A percentile compares a stretch with the other conserved stretches of the same genome.
phyloP scores from a whole-genome alignment of 2,888 invertebrate genomes.

The Anodontia alba region DNA sequence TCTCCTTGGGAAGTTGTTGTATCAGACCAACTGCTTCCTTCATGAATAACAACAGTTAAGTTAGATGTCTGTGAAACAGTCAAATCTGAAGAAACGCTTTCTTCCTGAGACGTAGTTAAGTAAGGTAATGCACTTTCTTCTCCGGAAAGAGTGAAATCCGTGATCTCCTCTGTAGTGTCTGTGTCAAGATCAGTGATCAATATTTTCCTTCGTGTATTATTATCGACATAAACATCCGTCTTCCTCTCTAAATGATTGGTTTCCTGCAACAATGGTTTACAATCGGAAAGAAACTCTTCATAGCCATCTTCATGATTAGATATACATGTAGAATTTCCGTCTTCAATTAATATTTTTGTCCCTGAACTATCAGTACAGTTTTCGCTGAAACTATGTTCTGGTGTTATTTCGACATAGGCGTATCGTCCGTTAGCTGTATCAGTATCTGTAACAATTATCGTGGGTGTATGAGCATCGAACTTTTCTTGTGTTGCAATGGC shows the following conservation, averaged over 20 bases:
- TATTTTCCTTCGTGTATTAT: not conserved
- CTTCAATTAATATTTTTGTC: not conserved
- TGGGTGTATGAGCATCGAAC: not conserved
- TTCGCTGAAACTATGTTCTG: not conserved
- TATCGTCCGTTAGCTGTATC: not conserved
- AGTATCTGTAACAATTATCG: conserved; percentile 3
- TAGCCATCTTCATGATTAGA: not conserved
- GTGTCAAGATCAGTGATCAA: not conserved
- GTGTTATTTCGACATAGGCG: not conserved
- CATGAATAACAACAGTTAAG: not conserved
- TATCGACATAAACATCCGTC: not conserved
- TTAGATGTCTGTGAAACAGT: not conserved
- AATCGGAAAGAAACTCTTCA: not conserved
- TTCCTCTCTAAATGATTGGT: not conserved
- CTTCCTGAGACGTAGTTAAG: not conserved
- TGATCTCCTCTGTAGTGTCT: not conserved
- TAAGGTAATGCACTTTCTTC: not conserved
- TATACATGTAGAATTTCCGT: not conserved
- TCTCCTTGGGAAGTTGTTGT: not conserved
- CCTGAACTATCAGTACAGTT: not conserved
- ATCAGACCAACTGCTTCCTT: not conserved
- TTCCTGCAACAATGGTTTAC: not conserved
- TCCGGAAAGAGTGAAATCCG: not conserved
- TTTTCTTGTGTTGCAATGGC: not conserved
- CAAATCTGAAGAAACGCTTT: not conserved